Evolutionary conservation across 2,113 vertebrate genomes (phyloP), one percentile per base, ranked within the genome.

Genomic region (Marmota monax): DNA sequence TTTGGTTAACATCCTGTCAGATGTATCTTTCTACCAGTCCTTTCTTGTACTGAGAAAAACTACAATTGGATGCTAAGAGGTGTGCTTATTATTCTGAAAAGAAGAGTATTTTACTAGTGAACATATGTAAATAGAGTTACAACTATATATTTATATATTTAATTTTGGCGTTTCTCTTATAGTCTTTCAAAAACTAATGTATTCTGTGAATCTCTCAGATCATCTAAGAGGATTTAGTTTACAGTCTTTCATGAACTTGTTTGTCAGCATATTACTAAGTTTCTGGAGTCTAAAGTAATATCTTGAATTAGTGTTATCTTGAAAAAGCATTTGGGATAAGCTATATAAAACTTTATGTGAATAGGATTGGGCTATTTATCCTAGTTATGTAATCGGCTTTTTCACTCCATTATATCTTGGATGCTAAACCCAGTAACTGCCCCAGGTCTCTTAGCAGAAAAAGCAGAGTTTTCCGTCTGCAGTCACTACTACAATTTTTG

Each of bases 271-370:
- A 65, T 73, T 3, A 65, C 11, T 12, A 73, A 79, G 34, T 51
- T 70, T 94, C 61, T 42, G 29, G 65, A 86, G 9, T 16, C 22
- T 78, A 91, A 91, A 86, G 72, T 91, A 91, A 73, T 29, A 78
- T 73, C 65, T 51, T 80, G 53, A 91, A 73, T 86, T 73, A 63
- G 42, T 45, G 16, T 80, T 65, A 91, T 51, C 48, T 51, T 51
- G 48, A 65, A 73, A 95, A 86, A 86, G 34, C 58, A 58, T 94
- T 58, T 89, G 25, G 12, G 39, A 89, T 37, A 29, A 58, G 58
- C 32, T 77, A 90, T 25, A 45, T 29, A 77, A 70, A 37, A 48
- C 78, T 61, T 61, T 90, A 39, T 27, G 32, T 51, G 83, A 76
- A 56, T 48, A 74, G 69, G 29, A 67, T 3, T 53, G 12, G 51